Base-by-base conservation (phyloP, 2,797 vertebrate species). In the Phoxinus dragarum region DNA sequence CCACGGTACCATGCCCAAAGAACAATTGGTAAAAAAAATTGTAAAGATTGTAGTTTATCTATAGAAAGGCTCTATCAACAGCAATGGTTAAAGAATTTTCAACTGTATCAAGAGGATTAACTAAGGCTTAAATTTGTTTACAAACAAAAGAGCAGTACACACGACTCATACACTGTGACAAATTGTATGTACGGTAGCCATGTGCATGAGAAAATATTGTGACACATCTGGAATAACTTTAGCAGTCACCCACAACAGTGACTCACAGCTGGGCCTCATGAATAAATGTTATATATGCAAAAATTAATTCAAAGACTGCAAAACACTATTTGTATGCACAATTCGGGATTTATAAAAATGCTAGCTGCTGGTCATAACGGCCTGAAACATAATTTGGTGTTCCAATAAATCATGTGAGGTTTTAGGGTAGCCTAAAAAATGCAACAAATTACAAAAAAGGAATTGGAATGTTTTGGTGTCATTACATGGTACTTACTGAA, bases 141-240 rank as follows among this genome's bases (percentile, higher is more conserved):
- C 61, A 80, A 80, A 68, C 31, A 80, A 68, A 80, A 80, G 21
- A 61, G 14, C 64, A 67, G 19, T n/a, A 80, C 42, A 38, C 31
- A 49, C 0, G 1, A 68, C 31, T 21, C 10, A n/a, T 68, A 42
- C 27, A 47, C 59, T 64, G 5, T 68, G 19, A 80, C 44, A 52
- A 47, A 67, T 12, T 17, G 44, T 49, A 42, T 52, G 21, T 52
- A 49, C 6, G 12, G 27, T 68, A 52, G 78, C 44, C 21, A 66
- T 66, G 54, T 36, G 54, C 36, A 59, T 27, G 75, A 59, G 36
- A 36, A 78, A 78, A 78, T 54, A 66, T 66, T 61, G 36, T 61
- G 76, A 64, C n/a, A 47, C 77, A 79, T 79, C 59, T 64, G 59
- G 77, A 79, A 34, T 19, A 79, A 47, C 40, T 79, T 66, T 47